Evolutionary conservation across 2,113 vertebrate genomes (phyloP).

Genomic region (Hemicordylus capensis): DNA sequence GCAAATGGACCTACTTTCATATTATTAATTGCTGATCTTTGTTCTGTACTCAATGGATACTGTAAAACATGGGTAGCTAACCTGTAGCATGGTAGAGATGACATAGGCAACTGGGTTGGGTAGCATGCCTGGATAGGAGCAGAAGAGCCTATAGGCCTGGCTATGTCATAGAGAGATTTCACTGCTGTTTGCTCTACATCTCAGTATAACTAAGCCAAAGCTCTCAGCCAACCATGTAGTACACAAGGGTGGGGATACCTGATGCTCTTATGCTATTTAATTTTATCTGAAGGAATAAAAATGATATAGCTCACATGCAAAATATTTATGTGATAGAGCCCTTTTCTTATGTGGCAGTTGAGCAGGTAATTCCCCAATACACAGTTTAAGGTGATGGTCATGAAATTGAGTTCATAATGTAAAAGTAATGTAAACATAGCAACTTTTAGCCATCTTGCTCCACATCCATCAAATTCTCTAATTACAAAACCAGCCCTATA

Average conservation of each 20-base stretch:
- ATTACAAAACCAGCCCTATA: neutral
- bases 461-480: neutral
- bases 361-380: neutral
- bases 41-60: neutral
- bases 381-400: neutral
- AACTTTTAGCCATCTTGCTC: neutral
- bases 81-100: neutral
- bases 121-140: neutral
- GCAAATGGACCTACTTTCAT: neutral
- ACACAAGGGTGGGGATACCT: neutral
- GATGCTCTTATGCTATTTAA: neutral
- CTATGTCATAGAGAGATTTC: too few relatives aligned
- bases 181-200: too few relatives aligned
- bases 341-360: neutral
- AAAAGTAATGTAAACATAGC: neutral
- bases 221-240: neutral
- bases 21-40: neutral
- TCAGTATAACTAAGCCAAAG: too few relatives aligned
- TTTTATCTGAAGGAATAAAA: neutral
- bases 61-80: neutral
- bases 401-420: neutral
- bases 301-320: neutral
- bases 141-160: too few relatives aligned
- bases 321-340: neutral
- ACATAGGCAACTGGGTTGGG: neutral